Evolutionary conservation across 2,888 invertebrate genomes (phyloP).

Genomic region (Masnerella sp.): DNA sequence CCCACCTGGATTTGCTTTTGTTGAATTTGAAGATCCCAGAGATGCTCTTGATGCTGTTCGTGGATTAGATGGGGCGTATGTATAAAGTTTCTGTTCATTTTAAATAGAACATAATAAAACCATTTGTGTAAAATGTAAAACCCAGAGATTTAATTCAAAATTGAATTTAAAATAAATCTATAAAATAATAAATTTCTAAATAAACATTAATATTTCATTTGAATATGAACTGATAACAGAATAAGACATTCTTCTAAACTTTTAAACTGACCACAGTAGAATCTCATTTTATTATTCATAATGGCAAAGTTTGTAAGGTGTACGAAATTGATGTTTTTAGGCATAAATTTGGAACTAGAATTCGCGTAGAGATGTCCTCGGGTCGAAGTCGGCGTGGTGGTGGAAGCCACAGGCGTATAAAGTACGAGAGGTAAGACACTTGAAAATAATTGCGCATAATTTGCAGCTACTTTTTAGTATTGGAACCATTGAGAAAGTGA

Average conservation of each 20-base stretch:
- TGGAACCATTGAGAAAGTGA: conserved; percentile 63
- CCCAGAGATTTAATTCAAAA: no score
- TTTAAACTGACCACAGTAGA: no score
- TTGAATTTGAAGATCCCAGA: conserved; percentile 91
- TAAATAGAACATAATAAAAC: no score
- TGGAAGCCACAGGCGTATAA: conserved; percentile 75
- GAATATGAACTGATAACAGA: no score
- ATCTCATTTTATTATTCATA: no score
- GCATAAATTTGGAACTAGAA: conserved; percentile 92
- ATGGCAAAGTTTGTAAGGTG: neutral
- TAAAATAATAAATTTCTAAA: no score
- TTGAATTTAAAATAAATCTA: no score
- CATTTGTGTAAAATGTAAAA: no score
- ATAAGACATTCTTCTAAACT: no score
- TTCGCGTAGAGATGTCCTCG: conserved; percentile 95
- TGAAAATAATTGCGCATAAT: conserved; percentile 27
- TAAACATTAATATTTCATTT: no score
- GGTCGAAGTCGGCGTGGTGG: conserved; percentile 88
- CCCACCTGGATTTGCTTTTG: conserved; percentile 94
- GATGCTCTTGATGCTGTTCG: conserved; percentile 93
- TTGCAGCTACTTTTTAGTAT: conserved; percentile 65
- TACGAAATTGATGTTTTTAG: conserved; percentile 77
- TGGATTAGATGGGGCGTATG: conserved; percentile 90
- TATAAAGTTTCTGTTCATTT: no score
- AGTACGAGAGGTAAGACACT: conserved; percentile 73